A percentile compares a stretch with the other conserved stretches of the same genome.
Conservation (phyloP, 2,113 vertebrate genomes). For the Benitochromis conjunctus region DNA sequence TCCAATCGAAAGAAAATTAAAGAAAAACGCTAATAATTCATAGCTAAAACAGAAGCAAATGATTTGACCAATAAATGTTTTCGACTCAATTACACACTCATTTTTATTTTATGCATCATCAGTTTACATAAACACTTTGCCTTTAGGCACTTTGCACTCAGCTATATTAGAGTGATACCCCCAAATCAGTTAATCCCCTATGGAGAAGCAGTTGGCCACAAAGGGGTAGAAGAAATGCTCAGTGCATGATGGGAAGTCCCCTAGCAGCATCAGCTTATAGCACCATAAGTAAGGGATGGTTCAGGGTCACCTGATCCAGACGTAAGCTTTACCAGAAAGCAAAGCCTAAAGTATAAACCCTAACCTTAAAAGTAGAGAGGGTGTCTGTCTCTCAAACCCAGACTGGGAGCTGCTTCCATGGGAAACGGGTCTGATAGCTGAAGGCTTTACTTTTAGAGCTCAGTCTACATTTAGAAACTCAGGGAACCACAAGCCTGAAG, state of each 20-base stretch:
- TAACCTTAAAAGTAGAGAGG: not conserved
- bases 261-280: not conserved
- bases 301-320: not conserved
- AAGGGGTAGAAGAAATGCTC: not conserved
- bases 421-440: not conserved
- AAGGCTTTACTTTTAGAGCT: not conserved
- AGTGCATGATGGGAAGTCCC: not conserved
- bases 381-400: not conserved
- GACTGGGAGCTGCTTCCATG: not conserved
- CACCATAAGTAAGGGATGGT: not conserved
- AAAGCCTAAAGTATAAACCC: not conserved
- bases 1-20: not conserved
- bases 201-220: not conserved
- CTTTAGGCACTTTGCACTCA: not conserved
- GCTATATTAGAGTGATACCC: too few relatives aligned
- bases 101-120: not conserved
- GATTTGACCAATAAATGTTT: not conserved
- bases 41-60: not conserved
- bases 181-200: too few relatives aligned
- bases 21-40: not conserved
- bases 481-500: not conserved
- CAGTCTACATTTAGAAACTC: not conserved
- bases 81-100: not conserved
- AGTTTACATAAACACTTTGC: not conserved
- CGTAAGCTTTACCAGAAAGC: not conserved